Percentiles rank a stretch among this genome's conserved stretches.
phyloP scores from a whole-genome alignment of 2,888 invertebrate genomes.

The Cantharis flavilabris region DNA sequence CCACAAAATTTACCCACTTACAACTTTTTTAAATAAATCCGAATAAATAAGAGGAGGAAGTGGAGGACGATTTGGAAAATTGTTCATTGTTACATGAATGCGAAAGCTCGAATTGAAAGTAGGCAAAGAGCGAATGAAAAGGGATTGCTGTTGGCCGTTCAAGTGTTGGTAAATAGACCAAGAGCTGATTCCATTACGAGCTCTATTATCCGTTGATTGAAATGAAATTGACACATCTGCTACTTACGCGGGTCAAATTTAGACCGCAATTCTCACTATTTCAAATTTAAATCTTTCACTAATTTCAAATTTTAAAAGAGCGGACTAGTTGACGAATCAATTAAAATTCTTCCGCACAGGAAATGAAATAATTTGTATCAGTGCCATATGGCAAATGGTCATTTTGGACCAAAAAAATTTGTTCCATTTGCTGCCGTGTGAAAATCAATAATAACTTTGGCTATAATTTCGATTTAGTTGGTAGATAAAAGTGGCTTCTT shows the following conservation, averaged over 20 bases:
- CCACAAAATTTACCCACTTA: slow-evolving; percentile 1
- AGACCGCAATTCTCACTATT: slow-evolving; percentile 23
- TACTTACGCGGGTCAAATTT: slow-evolving; percentile 48
- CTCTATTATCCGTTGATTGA: slow-evolving; percentile 57
- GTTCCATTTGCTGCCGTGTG: slow-evolving; percentile 25
- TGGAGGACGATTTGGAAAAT: neutral
- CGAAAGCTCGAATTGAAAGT: slow-evolving; percentile 25
- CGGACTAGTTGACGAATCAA: neutral
- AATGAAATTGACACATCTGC: slow-evolving; percentile 59
- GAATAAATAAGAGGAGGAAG: neutral
- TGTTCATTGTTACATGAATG: slow-evolving; percentile 10
- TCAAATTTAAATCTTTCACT: neutral
- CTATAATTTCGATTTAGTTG: slow-evolving; percentile 31
- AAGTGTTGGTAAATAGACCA: slow-evolving; percentile 57
- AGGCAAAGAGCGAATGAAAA: slow-evolving; percentile 39
- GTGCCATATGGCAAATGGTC: slow-evolving; percentile 21
- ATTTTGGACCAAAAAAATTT: slow-evolving; percentile 30
- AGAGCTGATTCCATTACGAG: slow-evolving; percentile 58
- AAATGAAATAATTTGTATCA: slow-evolving; percentile 10
- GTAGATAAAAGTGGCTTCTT: slow-evolving; percentile 32
- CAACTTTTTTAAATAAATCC: neutral
- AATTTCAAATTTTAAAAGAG: neutral
- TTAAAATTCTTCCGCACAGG: neutral
- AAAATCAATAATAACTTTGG: slow-evolving; percentile 36
- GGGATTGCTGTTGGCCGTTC: slow-evolving; percentile 39